phyloP scores from a whole-genome alignment of 2,888 invertebrate genomes.

The Miltochrista miniata region DNA sequence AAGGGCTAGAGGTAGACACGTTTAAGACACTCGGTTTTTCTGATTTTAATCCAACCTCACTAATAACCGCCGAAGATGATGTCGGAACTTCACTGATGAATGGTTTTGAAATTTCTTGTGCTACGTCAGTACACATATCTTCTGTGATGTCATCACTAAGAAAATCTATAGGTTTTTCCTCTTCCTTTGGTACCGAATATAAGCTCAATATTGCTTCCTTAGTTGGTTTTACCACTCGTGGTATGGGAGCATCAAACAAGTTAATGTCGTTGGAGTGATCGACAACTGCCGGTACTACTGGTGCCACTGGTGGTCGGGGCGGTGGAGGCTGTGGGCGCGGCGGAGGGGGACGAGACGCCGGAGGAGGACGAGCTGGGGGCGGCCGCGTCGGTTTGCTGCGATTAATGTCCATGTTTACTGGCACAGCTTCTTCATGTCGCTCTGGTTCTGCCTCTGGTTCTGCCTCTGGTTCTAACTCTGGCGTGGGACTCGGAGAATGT shows the following conservation, averaged over 20 bases:
- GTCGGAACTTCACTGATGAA: constrained; percentile 50
- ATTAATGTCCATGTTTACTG: constrained; percentile 65
- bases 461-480: constrained; percentile 81
- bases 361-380: constrained; percentile 57
- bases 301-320: constrained; percentile 61
- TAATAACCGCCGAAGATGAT: constrained; percentile 24
- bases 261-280: constrained; percentile 74
- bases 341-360: constrained; percentile 61
- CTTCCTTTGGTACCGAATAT: constrained; percentile 75
- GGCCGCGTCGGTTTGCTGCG: constrained; percentile 64
- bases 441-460: constrained; percentile 85
- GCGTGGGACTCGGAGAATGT: constrained; percentile 94
- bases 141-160: constrained; percentile 83
- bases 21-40: constrained; percentile 5
- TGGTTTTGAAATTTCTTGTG: constrained; percentile 30
- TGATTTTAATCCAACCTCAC: constrained; percentile 4
- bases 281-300: constrained; percentile 36
- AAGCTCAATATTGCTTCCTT: constrained; percentile 85
- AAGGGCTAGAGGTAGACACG: constrained; percentile 2
- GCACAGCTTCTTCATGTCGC: constrained; percentile 38
- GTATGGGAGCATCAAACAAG: constrained; percentile 83
- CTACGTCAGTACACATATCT: constrained; percentile 43
- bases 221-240: constrained; percentile 75
- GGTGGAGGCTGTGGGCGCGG: constrained; percentile 77
- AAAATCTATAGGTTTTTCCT: constrained; percentile 79